Conservation (phyloP, 2,113 vertebrate genomes). For the Axis porcinus region DNA sequence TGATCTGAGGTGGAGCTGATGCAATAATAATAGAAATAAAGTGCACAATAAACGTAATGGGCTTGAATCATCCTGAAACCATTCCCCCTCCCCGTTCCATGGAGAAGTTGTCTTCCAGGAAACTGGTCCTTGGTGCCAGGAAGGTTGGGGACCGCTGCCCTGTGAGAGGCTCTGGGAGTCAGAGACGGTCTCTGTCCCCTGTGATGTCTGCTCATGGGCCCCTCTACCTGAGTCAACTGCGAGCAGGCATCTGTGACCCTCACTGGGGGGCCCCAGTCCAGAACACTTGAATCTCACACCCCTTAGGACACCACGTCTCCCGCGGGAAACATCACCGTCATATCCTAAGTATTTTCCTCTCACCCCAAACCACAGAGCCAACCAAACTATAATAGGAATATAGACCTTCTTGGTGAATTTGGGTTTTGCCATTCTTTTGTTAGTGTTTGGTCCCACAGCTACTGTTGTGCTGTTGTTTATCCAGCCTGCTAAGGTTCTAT, state of each 20-base stretch:
- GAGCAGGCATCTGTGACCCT: not conserved
- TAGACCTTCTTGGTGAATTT: constrained; percentile 29
- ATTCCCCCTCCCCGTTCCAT: not conserved
- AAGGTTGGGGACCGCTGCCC: not conserved
- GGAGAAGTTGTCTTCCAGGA: not conserved
- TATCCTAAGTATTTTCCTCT: not conserved
- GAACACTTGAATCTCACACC: not conserved
- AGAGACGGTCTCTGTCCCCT: not conserved
- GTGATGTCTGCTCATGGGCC: not conserved
- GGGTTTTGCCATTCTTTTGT: not conserved
- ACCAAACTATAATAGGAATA: constrained; percentile 28
- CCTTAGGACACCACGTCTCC: not conserved
- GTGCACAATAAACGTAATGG: not conserved
- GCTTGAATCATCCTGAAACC: not conserved
- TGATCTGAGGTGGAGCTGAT: not conserved
- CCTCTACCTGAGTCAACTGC: not conserved
- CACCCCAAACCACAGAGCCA: not conserved
- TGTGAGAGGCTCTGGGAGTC: not conserved
- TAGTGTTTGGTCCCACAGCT: not conserved
- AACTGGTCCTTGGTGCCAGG: not conserved
- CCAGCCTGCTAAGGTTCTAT: not conserved
- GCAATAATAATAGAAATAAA: not conserved
- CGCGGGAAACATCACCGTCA: not conserved
- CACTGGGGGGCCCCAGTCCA: not conserved
- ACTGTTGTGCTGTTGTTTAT: constrained; percentile 7